Base-by-base conservation (phyloP, 2,888 invertebrate genomes). In the Cerastis rubricosa region DNA sequence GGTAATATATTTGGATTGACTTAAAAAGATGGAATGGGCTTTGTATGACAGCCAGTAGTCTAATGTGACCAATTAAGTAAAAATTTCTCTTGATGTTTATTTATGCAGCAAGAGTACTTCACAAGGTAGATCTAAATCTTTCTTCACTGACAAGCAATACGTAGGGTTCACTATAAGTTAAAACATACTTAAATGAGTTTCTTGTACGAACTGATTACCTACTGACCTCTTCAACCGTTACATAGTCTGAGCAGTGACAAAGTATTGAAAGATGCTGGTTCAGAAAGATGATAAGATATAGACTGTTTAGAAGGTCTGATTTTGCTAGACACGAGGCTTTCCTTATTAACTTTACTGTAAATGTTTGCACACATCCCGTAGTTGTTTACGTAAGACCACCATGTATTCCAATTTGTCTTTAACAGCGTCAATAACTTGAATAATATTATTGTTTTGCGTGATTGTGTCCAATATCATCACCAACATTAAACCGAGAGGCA, bases 221-320 rank as follows among this genome's bases (percentile, higher is more conserved):
- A 49, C 4, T 71, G 74, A 80, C 59, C 81, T 35, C 35, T 65
- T 19, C 22, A 29, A 51, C 12, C 35, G 3, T 29, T 40, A 51
- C 25, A 51, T n/a, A 22, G 17, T 29, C 35, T 57, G 25, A 51
- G 40, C 8, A 29, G 22, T 29, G 7, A 68, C 64, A 76, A 68
- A 49, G 82, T 79, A 76, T 75, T 25, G 35, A 49, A 49, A 47
- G 9, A 81, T 9, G 35, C 25, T 65, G 79, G 43, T 14, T 25
- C 17, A 49, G 47, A 59, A 14, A 25, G 22, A 35, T 45, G 11
- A 78, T 66, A 35, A 66, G 12, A 43, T 43, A 47, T 57, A 2
- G 14, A 65, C 35, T 49, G 35, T 19, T 43, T 79, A 43, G 25
- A 45, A 57, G 11, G 4, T 40, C 14, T 57, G 19, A 29, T 25